Evolutionary conservation across 2,888 invertebrate genomes (phyloP), one percentile per base, ranked within the genome.

Genomic region (Synanthedon andrenaeformis): DNA sequence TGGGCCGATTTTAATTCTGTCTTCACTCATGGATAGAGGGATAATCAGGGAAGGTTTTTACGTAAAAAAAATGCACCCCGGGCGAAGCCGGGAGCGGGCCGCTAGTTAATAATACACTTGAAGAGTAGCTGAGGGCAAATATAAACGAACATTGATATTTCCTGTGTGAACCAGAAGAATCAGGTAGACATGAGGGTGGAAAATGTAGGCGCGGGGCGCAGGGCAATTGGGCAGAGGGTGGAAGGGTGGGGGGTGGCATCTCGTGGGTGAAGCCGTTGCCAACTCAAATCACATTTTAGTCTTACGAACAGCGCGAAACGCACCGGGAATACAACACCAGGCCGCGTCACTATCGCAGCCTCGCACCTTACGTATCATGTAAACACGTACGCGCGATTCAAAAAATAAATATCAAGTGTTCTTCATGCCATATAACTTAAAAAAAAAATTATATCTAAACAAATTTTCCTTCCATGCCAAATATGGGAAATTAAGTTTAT

Each of bases 231-330:
- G 69, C 67, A 69, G 69, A 67, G 72, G 73, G 71, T 69, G 70
- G 70, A 62, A 58, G 63, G 62, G 61, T 59, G 62, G 70, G 62
- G 70, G 70, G 71, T 71, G 75, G 71, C 67, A 67, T 70, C 64
- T 69, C 72, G 74, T 72, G 73, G 70, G 63, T 63, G 61, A 65
- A 66, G 61, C 65, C 63, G 66, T 41, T 23, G 49, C 53, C 52
- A 54, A 64, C 76, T 76, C 67, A 76, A 81, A 82, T 80, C 79
- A 70, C 79, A 74, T 74, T 23, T 81, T 72, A 81, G 79, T 78
- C 68, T 70, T 72, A 68, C 69, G 64, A 67, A 67, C 76, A 72
- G 70, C 58, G 67, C 62, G 74, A 69, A 70, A 73, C 81, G 80
- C 75, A 74, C 72, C 67, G 65, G 60, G 61, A 61, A 58, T 59